These are phyloP conservation scores for Atrichornis clamosus DNA, from an alignment of 2,113 vertebrate genomes.

Conservation along the genomic window DNA sequence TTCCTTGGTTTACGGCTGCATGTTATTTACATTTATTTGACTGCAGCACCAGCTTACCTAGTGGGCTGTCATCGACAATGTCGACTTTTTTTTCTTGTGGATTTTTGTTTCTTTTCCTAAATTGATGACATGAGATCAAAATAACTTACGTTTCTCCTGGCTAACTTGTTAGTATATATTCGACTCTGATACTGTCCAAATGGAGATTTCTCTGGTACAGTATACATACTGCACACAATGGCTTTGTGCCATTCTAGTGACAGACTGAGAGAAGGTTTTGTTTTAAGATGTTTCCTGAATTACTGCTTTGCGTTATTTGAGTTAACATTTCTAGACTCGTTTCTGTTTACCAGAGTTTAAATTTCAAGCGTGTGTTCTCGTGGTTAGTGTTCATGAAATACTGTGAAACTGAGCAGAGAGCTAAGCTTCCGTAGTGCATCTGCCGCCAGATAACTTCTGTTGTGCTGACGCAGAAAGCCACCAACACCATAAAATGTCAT, in stretches of 20 bases:
- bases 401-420: neutral
- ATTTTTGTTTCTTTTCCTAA: neutral
- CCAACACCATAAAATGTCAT: fast-evolving
- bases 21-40: neutral
- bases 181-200: neutral
- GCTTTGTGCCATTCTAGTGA: neutral
- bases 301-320: neutral
- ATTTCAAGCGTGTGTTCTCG: fast-evolving
- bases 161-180: neutral
- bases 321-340: neutral
- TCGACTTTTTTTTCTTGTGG: neutral
- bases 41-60: neutral
- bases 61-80: neutral
- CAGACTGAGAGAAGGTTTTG: neutral
- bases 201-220: neutral
- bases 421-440: neutral
- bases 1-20: neutral
- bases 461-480: neutral
- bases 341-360: neutral
- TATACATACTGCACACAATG: neutral
- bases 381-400: neutral
- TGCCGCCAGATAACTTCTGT: neutral
- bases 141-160: neutral
- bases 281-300: neutral
- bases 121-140: neutral